Base-by-base conservation (phyloP, 2,888 invertebrate species). In the Lumbricus terrestris region DNA sequence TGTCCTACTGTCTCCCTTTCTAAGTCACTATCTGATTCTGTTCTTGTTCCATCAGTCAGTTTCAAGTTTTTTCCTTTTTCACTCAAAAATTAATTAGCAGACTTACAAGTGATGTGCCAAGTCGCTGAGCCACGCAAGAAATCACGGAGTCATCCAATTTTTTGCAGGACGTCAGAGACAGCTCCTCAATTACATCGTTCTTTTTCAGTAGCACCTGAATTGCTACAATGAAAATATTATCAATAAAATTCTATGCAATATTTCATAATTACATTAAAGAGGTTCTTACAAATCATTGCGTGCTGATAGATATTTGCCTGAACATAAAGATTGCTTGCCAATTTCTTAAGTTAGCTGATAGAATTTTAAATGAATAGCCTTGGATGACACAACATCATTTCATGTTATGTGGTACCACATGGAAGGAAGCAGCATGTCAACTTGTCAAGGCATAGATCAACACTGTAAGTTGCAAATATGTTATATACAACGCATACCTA, bases 71-170 rank as follows among this genome's bases (percentile, higher is more conserved):
- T 69, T 69, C n/a, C 69, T n/a, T n/a, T 69, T n/a, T n/a, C n/a
- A n/a, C n/a, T 3, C 6, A 8, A n/a, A 69, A n/a, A 69, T n/a
- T 6, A n/a, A n/a, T 69, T n/a, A 69, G 13, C 29, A 69, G 34
- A 85, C 85, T 85, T 85, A 85, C 85, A 16, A 85, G 85, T 85
- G 85, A 35, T 34, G 85, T 13, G n/a, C 85, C 85, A 85, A 85
- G 85, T 23, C 37, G 85, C 18, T 85, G 85, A 23, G 35, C 18
- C 20, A 85, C 37, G 35, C 34, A 34, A 2, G 85, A 34, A 85
- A 85, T 85, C 37, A 85, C 85, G 6, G 85, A 85, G 37, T 85
- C 85, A 85, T 85, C 85, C 34, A 85, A 37, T 35, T 85, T 85
- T 16, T 85, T 85, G 37, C 85, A 85, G 35, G 85, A 85, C 6